These are phyloP conservation scores for Budorcas taxicolor DNA, from an alignment of 2,113 vertebrate genomes.

Conservation along the genomic window DNA sequence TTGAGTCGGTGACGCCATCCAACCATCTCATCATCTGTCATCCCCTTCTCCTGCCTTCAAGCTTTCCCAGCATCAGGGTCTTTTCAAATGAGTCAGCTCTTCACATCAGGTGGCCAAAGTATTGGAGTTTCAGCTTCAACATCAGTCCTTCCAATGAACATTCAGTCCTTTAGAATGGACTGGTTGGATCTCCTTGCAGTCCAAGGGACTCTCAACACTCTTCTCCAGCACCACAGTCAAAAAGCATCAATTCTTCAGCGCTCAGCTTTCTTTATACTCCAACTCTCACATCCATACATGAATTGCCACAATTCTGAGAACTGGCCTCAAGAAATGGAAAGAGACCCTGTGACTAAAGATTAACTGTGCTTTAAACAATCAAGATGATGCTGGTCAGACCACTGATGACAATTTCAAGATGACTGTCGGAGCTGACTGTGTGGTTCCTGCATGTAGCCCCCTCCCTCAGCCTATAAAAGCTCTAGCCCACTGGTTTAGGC, in stretches of 20 bases:
- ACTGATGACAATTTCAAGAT: not conserved
- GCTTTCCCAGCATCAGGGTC: not conserved
- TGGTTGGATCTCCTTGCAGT: not conserved
- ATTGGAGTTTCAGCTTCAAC: not conserved
- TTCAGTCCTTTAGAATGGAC: not conserved
- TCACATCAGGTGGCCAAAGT: not conserved
- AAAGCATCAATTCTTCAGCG: fast-evolving
- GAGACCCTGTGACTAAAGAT: not conserved
- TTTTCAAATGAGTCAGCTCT: not conserved
- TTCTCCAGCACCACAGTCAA: not conserved
- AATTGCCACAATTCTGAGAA: not conserved
- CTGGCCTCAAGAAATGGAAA: not conserved
- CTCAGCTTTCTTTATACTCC: not conserved
- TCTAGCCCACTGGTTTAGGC: not conserved
- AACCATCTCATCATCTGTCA: not conserved
- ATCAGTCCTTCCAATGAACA: not conserved
- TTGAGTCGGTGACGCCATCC: not conserved
- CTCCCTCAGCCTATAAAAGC: not conserved
- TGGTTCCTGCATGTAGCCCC: not conserved
- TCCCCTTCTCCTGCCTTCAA: not conserved
- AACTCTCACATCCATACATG: not conserved
- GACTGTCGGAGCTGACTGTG: not conserved
- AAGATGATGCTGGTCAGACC: not conserved
- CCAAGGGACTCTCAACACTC: not conserved
- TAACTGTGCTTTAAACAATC: not conserved